Conservation (phyloP, 2,113 vertebrate genomes). For the Ptilonorhynchus violaceus region DNA sequence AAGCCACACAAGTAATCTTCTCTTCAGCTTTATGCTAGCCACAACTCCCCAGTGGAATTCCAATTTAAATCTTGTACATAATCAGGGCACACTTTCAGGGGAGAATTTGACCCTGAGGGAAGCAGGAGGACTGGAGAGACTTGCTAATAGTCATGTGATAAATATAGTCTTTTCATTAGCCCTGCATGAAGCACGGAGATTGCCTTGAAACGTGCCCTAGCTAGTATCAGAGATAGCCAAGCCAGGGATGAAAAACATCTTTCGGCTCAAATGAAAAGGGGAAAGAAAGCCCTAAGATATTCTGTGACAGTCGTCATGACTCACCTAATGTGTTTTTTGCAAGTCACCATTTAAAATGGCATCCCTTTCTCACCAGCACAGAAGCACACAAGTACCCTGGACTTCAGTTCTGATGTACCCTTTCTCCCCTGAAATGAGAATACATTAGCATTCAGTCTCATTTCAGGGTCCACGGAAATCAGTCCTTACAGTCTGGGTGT, state of each 20-base stretch:
- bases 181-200: not conserved
- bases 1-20: not conserved
- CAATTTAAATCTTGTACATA: not conserved
- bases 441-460: not conserved
- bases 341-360: not conserved
- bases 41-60: not conserved
- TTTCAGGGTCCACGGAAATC: not conserved
- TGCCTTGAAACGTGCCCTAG: not conserved
- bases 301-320: not conserved
- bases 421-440: not conserved
- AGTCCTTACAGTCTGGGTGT: not conserved
- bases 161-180: constrained; percentile 31
- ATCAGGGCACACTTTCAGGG: not conserved
- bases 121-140: not conserved
- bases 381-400: not conserved
- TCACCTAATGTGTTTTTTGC: not conserved
- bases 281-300: not conserved
- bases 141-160: not conserved
- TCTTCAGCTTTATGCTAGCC: not conserved
- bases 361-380: not conserved
- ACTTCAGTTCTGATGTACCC: not conserved
- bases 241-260: not conserved
- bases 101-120: not conserved
- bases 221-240: not conserved
- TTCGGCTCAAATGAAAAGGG: not conserved